Base-by-base conservation (phyloP, 2,888 invertebrate species). In the Apamea anceps region DNA sequence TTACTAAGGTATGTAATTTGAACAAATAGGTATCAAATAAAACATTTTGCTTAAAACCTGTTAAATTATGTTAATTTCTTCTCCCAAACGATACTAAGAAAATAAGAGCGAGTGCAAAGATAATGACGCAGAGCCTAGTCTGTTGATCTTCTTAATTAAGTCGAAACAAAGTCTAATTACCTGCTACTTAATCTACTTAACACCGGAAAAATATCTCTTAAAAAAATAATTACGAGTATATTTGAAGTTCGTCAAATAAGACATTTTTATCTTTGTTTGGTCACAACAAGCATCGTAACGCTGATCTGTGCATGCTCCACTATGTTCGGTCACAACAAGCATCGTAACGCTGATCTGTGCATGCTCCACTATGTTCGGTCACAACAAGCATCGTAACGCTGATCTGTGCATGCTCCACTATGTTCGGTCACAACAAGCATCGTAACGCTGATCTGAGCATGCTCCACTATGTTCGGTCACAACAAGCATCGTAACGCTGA, bases 1-100 rank as follows among this genome's bases (percentile, higher is more conserved):
- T 77, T 67, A 85, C 68, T 87, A 85, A 89, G 88, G 88, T 89
- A 88, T 28, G 81, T 71, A 32, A 62, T 28, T 37, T 37, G 10
- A 37, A 71, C 15, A 37, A n/a, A n/a, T n/a, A 79, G 13, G 0
- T 10, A 25, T 25, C 10, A 10, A 25, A 51, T 18, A 51, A 21
- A n/a, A 51, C 15, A 10, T 60, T 62, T 45, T n/a, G 5, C 66
- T 7, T 54, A 21, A 10, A 70, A n/a, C 7, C n/a, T 63, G 18
- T 28, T 62, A 18, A 28, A n/a, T 72, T 32, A 66, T 15, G 45
- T 57, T n/a, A n/a, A 32, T 57, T 45, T 66, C 10, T 32, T 51
- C 60, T 18, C 4, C 10, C 0, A 28, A 62, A 62, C 4, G 25
- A 37, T 48, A 48, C 48, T 37, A 42, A 67, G 48, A 12, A 7